These are phyloP conservation scores for Amphibalanus amphitrite DNA, from an alignment of 1,140 invertebrate species.

Conservation along the genomic window DNA sequence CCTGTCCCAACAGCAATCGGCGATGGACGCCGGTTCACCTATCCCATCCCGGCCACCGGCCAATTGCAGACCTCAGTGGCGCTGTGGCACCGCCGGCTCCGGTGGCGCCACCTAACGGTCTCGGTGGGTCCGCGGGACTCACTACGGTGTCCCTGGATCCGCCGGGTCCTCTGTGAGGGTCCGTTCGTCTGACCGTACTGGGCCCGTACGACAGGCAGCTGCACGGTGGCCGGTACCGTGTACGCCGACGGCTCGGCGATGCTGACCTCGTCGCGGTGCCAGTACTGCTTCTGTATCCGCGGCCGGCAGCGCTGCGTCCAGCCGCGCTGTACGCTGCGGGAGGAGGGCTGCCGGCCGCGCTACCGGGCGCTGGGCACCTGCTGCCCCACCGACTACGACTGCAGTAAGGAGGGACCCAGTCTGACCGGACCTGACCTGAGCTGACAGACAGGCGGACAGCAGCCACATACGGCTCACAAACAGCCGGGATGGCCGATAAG, in stretches of 20 bases:
- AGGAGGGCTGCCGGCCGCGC: constrained; percentile 48
- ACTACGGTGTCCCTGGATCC: not conserved
- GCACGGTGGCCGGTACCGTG: constrained; percentile 49
- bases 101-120: too few species aligned
- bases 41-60: too few species aligned
- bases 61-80: not conserved
- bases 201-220: constrained; percentile 25
- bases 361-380: constrained; percentile 49
- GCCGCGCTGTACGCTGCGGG: constrained; percentile 57
- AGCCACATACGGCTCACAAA: too few species aligned
- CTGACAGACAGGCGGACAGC: too few species aligned
- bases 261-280: constrained; percentile 52
- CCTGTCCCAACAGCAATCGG: too few species aligned
- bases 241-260: constrained; percentile 70
- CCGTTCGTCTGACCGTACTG: constrained; percentile 5
- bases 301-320: constrained; percentile 57
- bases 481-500: too few species aligned
- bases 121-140: too few species aligned
- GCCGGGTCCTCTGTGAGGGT: not conserved
- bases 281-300: constrained; percentile 71
- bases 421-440: too few species aligned
- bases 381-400: constrained; percentile 68
- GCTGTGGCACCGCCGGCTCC: not conserved
- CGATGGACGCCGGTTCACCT: too few species aligned
- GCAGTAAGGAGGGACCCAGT: constrained; percentile 29